Percentiles rank a stretch among this genome's conserved stretches.
These are phyloP conservation scores for Apteryx owenii DNA, from an alignment of 2,113 vertebrate genomes.

Conservation along the genomic window DNA sequence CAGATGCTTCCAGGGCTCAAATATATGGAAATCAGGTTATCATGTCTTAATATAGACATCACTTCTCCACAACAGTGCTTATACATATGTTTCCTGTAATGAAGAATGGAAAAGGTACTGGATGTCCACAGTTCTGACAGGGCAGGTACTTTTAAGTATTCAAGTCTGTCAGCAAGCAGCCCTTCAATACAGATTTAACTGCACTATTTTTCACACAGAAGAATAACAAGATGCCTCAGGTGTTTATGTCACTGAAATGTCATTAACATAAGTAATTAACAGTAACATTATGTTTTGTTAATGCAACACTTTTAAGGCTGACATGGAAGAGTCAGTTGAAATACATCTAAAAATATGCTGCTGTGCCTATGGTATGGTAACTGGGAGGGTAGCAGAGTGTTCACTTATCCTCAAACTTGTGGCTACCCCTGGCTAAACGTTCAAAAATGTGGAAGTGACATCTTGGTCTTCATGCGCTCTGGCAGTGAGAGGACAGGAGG, in stretches of 20 bases:
- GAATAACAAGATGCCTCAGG: neutral
- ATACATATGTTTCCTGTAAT: accelerated
- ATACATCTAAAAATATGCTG: neutral
- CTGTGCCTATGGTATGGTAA: neutral
- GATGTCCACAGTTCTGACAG: neutral
- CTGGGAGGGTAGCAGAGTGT: neutral
- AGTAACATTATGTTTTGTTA: neutral
- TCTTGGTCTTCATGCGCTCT: neutral
- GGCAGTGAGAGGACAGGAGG: neutral
- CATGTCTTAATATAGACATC: neutral
- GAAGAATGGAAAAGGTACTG: neutral
- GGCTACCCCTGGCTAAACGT: neutral
- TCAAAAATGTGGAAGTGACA: neutral
- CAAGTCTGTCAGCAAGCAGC: neutral
- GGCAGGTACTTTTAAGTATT: neutral
- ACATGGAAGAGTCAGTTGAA: neutral
- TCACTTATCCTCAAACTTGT: neutral
- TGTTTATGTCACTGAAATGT: neutral
- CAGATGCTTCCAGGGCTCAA: neutral
- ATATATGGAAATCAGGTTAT: neutral
- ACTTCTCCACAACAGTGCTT: neutral
- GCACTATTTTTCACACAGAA: neutral
- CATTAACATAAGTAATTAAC: neutral
- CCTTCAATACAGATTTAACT: neutral
- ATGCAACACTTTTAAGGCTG: neutral